phyloP scores from a whole-genome alignment of 2,888 invertebrate species.

The Drosophila mayaguana region DNA sequence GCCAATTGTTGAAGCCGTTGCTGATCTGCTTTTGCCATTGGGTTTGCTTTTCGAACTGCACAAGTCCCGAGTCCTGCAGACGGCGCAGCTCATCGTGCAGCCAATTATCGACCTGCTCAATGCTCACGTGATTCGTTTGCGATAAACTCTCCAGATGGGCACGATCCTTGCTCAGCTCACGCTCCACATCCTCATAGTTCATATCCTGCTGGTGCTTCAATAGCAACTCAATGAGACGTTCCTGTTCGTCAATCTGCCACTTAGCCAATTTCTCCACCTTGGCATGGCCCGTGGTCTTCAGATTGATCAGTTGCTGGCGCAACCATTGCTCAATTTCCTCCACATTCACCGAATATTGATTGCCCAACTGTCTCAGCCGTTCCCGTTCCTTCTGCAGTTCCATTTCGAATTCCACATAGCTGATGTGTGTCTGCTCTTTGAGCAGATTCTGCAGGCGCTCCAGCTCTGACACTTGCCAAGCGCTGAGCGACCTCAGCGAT shows the following conservation, averaged over 20 bases:
- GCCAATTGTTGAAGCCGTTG: constrained; percentile 73
- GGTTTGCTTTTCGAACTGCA: constrained; percentile 74
- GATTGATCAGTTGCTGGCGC: constrained; percentile 79
- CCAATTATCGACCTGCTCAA: constrained; percentile 80
- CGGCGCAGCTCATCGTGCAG: constrained; percentile 74
- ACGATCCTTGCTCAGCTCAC: constrained; percentile 73
- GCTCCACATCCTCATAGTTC: constrained; percentile 76
- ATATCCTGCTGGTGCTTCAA: constrained; percentile 75
- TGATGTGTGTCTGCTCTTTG: constrained; percentile 79
- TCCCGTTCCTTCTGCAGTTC: constrained; percentile 78
- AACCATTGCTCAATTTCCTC: constrained; percentile 83
- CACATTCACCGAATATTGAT: constrained; percentile 80
- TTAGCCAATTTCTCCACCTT: constrained; percentile 81
- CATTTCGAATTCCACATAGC: constrained; percentile 79
- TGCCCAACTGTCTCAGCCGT: constrained; percentile 75
- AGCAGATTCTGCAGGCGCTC: constrained; percentile 77
- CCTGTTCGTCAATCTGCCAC: constrained; percentile 81
- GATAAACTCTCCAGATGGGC: constrained; percentile 72
- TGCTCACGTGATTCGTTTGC: constrained; percentile 76
- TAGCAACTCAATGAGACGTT: constrained; percentile 79
- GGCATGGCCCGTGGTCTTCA: constrained; percentile 77
- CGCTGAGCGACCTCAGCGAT: constrained; percentile 73
- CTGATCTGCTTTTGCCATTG: constrained; percentile 82
- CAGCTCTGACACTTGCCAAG: constrained; percentile 80
- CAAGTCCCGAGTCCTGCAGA: constrained; percentile 72